phyloP scores from a whole-genome alignment of 92 coral and sea anemone genomes.

The Virgularia gustaviana region DNA sequence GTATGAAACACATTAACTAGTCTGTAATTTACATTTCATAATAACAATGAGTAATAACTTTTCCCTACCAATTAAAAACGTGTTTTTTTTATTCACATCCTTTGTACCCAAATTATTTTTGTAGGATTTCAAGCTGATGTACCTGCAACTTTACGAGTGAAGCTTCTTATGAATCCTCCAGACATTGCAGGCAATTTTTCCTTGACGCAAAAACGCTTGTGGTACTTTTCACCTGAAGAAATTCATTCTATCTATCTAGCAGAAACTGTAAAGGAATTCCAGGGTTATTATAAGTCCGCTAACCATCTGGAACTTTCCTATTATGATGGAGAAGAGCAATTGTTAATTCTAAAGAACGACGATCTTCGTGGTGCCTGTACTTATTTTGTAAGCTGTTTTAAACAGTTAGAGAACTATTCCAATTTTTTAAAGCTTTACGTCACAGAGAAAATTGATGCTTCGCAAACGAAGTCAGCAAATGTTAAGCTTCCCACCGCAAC shows the following conservation, averaged over 20 bases:
- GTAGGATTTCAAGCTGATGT: slow-evolving; percentile 40
- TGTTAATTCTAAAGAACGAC: slow-evolving; percentile 18
- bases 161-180: slow-evolving; percentile 43
- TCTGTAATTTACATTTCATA: too few species aligned
- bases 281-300: slow-evolving; percentile 14
- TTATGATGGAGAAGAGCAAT: slow-evolving; percentile 40
- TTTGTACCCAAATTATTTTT: slow-evolving; percentile 5
- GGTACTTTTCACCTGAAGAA: slow-evolving; percentile 24
- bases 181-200: slow-evolving; percentile 30
- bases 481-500: slow-evolving; percentile 6
- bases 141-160: slow-evolving; percentile 36
- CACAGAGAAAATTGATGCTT: slow-evolving; percentile 15
- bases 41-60: too few species aligned
- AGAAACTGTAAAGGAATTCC: slow-evolving; percentile 13
- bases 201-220: slow-evolving; percentile 24
- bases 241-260: neutral
- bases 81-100: too few species aligned
- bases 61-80: too few species aligned
- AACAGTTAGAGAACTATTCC: slow-evolving; percentile 21
- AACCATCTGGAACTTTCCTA: slow-evolving; percentile 34
- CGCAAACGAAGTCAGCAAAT: neutral
- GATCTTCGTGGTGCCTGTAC: slow-evolving; percentile 2
- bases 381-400: slow-evolving; percentile 16
- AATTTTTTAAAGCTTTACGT: slow-evolving; percentile 30
- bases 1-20: too few species aligned